Evolutionary conservation across 1,140 invertebrate genomes (phyloP).

Genomic region (Proales similis): DNA sequence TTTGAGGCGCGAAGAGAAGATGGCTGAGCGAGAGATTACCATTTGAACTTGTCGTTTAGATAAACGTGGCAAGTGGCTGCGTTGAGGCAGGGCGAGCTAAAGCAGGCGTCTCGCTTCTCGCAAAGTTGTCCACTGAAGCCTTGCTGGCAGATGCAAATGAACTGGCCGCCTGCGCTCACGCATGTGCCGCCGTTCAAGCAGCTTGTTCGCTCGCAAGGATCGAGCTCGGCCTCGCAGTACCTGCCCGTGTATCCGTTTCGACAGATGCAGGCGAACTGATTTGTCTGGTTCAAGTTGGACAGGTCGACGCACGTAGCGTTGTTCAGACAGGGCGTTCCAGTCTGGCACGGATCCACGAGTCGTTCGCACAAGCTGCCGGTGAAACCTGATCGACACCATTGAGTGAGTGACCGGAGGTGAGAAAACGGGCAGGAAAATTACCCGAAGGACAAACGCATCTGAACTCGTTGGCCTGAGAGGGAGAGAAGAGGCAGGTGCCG

Average conservation of each 20-base stretch:
- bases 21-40: background rate
- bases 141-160: constrained; percentile 29
- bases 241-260: constrained; percentile 37
- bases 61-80: constrained; percentile 20
- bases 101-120: constrained; percentile 19
- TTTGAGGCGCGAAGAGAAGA: background rate
- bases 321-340: constrained; percentile 37
- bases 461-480: constrained; percentile 32
- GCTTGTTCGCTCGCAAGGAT: constrained; percentile 5
- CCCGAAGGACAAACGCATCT: constrained; percentile 37
- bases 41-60: constrained; percentile 8
- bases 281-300: background rate
- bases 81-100: constrained; percentile 33
- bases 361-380: constrained; percentile 77
- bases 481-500: constrained; percentile 62
- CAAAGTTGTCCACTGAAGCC: constrained; percentile 21
- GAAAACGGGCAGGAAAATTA: constrained; percentile 39
- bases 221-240: constrained; percentile 3
- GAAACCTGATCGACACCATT: constrained; percentile 51
- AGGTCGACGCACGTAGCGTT: constrained; percentile 40
- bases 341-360: constrained; percentile 70
- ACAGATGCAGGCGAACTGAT: constrained; percentile 42
- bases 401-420: constrained; percentile 56
- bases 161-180: background rate
- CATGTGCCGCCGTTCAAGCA: constrained; percentile 38